These are phyloP conservation scores for Chionomys nivalis DNA, from an alignment of 2,113 vertebrate species.

Conservation along the genomic window DNA sequence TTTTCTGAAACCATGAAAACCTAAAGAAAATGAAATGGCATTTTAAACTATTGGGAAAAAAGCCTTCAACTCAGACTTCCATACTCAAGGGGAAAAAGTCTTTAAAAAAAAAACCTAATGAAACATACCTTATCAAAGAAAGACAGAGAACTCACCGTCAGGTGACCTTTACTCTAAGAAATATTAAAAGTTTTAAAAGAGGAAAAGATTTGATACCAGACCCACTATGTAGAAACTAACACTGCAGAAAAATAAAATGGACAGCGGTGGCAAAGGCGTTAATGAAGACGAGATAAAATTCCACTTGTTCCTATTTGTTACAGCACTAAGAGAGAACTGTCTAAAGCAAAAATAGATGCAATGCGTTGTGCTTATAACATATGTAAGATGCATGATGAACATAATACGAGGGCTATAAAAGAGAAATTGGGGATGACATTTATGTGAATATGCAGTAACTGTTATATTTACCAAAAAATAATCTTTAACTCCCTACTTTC, in stretches of 20 bases:
- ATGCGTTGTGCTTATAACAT: neutral
- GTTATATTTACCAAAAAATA: neutral
- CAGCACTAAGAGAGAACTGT: neutral
- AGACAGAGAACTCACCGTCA: constrained; percentile 5
- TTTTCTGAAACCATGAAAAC: constrained; percentile 27
- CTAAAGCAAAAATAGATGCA: constrained; percentile 22
- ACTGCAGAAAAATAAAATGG: constrained; percentile 12
- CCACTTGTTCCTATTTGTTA: constrained; percentile 42
- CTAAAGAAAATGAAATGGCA: constrained; percentile 25
- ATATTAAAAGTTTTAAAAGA: constrained; percentile 31
- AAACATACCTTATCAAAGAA: constrained; percentile 18
- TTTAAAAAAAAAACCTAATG: neutral
- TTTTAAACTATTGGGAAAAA: constrained; percentile 9
- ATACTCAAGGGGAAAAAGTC: neutral
- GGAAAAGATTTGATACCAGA: neutral
- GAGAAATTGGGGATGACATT: constrained; percentile 5
- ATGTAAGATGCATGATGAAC: constrained; percentile 29
- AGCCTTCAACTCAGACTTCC: neutral
- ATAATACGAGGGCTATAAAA: neutral
- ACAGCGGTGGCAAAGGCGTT: neutral
- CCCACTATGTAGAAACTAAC: neutral
- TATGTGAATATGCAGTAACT: neutral
- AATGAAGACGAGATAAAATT: constrained; percentile 13
- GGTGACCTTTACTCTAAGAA: neutral
- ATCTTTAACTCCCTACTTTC: neutral